phyloP scores from a whole-genome alignment of 2,797 vertebrate species.

The Etheostoma perlongum region DNA sequence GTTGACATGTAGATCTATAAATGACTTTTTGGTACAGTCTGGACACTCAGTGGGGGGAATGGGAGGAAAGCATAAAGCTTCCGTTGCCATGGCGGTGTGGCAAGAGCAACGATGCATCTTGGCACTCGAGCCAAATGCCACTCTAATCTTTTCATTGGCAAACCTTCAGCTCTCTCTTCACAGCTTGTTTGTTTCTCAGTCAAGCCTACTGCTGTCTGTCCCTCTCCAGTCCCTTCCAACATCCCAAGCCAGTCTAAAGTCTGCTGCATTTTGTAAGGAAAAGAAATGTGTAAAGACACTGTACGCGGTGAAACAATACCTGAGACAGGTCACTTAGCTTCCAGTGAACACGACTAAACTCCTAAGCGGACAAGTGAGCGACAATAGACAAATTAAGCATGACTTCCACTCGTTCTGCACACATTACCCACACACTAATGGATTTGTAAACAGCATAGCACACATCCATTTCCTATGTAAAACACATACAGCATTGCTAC shows the following conservation, averaged over 20 bases:
- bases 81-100: constrained; percentile 81
- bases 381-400: constrained; percentile 60
- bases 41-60: constrained; percentile 61
- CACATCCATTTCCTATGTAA: constrained; percentile 42
- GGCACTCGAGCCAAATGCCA: constrained; percentile 78
- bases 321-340: constrained; percentile 67
- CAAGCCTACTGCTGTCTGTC: constrained; percentile 78
- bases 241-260: constrained; percentile 59
- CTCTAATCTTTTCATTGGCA: constrained; percentile 84
- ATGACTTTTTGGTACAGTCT: constrained; percentile 72
- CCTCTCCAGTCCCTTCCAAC: constrained; percentile 64
- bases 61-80: constrained; percentile 67
- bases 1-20: constrained; percentile 63
- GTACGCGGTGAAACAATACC: constrained; percentile 55
- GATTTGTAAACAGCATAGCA: constrained; percentile 64
- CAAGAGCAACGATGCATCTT: constrained; percentile 75
- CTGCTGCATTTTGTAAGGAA: constrained; percentile 63
- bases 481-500: constrained; percentile 31
- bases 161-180: constrained; percentile 77
- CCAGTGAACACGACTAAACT: constrained; percentile 66
- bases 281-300: constrained; percentile 68
- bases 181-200: constrained; percentile 81
- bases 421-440: constrained; percentile 50
- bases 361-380: constrained; percentile 46
- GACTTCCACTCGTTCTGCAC: constrained; percentile 51